phyloP scores from a whole-genome alignment of 2,797 vertebrate genomes.

The Falco cherrug region DNA sequence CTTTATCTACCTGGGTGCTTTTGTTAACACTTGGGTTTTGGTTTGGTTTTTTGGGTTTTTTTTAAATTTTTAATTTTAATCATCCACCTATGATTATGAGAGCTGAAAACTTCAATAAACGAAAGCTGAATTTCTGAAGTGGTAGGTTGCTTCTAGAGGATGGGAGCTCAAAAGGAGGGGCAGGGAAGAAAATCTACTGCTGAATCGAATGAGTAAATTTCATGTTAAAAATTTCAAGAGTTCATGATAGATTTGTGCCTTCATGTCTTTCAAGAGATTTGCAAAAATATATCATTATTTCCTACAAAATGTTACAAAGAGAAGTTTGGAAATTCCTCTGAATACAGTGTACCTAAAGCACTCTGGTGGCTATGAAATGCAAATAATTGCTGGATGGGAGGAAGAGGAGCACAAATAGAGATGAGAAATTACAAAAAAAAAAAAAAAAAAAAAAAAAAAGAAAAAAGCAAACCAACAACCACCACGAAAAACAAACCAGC shows the following conservation, averaged over 20 bases:
- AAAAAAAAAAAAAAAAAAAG: too few relatives aligned
- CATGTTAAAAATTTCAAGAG: neutral
- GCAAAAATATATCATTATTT: neutral
- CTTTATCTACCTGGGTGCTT: neutral
- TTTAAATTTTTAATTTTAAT: neutral
- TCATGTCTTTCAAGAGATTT: neutral
- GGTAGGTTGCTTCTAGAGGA: neutral
- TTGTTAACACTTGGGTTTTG: neutral
- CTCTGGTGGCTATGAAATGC: neutral
- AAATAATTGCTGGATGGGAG: neutral
- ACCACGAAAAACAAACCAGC: neutral
- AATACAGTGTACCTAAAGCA: neutral
- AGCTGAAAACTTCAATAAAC: neutral
- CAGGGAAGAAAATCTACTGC: neutral
- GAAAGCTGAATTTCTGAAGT: neutral
- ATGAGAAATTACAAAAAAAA: neutral
- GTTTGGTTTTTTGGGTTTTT: neutral
- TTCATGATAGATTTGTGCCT: neutral
- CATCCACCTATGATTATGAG: neutral
- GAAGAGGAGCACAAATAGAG: neutral
- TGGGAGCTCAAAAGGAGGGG: neutral
- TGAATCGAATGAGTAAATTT: neutral
- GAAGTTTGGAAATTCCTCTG: neutral
- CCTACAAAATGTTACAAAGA: neutral
- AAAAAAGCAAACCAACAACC: too few relatives aligned